Conservation (phyloP, 2,888 invertebrate genomes). For the Petrolisthes cinctipes region DNA sequence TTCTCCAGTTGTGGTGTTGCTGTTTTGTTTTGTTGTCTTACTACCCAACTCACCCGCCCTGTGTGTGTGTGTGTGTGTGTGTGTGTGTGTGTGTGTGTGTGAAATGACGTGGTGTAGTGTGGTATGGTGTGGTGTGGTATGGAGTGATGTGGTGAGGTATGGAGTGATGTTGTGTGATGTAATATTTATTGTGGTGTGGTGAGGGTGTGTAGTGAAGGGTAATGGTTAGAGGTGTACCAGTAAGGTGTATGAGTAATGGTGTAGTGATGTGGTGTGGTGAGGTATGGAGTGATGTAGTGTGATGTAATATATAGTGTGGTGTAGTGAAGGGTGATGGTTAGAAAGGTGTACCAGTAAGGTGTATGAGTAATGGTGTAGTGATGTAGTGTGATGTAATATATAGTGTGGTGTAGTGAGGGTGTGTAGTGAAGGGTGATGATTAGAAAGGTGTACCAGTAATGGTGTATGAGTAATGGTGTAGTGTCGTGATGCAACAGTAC, state of each 20-base stretch:
- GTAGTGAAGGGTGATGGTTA: background rate
- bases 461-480: background rate
- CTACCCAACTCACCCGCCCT: too few species aligned
- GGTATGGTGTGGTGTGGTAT: background rate
- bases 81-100: background rate
- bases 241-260: too few species aligned
- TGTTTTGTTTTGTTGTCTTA: background rate
- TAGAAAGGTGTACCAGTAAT: background rate
- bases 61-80: too few species aligned
- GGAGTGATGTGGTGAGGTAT: background rate
- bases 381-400: background rate
- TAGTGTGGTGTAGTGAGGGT: background rate
- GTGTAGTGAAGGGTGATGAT: background rate
- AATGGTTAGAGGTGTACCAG: too few species aligned
- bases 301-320: too few species aligned
- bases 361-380: too few species aligned
- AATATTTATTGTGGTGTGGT: background rate
- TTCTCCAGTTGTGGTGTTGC: background rate
- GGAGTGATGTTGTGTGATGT: background rate
- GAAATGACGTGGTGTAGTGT: slow-evolving; percentile 13
- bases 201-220: background rate
- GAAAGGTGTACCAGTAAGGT: background rate
- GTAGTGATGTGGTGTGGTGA: background rate
- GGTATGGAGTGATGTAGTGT: background rate
- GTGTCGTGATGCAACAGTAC: background rate